Evolutionary conservation across 2,113 vertebrate species (phyloP).

Genomic region (Sebastes schlegelii): DNA sequence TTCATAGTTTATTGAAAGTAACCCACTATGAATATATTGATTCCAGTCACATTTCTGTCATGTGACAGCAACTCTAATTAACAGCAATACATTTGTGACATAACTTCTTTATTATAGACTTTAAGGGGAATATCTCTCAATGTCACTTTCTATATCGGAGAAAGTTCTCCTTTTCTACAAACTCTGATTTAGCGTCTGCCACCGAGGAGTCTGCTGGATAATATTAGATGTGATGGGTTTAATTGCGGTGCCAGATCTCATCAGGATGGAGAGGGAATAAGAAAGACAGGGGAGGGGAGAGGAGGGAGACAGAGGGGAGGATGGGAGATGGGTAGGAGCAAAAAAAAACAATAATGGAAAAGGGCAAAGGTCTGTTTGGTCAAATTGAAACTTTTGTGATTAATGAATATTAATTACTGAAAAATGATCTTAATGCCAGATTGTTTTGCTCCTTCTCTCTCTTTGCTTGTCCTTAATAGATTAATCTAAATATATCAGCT

Average conservation of each 20-base stretch:
- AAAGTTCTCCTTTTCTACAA: slow-evolving; percentile 67
- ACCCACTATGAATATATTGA: too few species aligned
- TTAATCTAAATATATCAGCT: too few species aligned
- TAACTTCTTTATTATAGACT: not conserved
- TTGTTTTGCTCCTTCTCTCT: too few species aligned
- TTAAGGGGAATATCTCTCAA: not conserved
- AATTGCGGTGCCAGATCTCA: slow-evolving; percentile 71
- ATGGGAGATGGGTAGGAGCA: too few species aligned
- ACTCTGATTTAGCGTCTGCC: slow-evolving; percentile 62
- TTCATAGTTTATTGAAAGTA: too few species aligned
- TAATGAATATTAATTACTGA: too few species aligned
- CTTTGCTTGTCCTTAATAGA: too few species aligned
- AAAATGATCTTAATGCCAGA: too few species aligned
- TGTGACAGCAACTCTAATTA: not conserved
- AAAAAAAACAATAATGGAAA: too few species aligned
- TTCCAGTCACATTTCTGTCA: too few species aligned
- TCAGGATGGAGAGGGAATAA: slow-evolving; percentile 64
- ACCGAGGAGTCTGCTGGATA: slow-evolving; percentile 64
- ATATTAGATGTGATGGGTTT: slow-evolving; percentile 70
- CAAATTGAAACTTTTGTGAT: too few species aligned
- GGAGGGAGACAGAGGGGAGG: too few species aligned
- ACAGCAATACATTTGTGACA: not conserved
- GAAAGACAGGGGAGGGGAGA: not conserved
- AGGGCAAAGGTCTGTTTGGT: not conserved
- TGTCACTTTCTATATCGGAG: slow-evolving; percentile 35